Percentiles rank a stretch among this genome's conserved stretches.
phyloP scores from a whole-genome alignment of 2,888 invertebrate species.

The Ashinkailepas kermadecensis region DNA sequence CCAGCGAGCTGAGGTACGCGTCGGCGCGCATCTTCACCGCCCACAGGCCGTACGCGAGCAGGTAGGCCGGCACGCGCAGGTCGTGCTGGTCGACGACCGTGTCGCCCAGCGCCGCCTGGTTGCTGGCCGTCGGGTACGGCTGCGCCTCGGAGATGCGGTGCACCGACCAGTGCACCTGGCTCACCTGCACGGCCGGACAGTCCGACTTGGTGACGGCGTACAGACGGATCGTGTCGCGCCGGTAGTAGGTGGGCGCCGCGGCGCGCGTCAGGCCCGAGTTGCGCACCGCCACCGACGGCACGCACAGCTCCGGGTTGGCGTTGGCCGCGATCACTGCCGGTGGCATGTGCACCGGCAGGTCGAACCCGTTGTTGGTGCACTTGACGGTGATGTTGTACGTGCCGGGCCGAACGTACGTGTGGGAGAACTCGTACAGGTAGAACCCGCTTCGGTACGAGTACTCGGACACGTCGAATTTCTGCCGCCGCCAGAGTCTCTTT shows the following conservation, averaged over 20 bases:
- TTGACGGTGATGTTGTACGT: neutral
- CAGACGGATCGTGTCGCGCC: neutral
- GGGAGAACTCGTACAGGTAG: neutral
- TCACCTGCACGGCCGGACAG: neutral
- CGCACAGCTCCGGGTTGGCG: neutral
- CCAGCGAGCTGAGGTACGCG: neutral
- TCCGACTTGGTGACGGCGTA: neutral
- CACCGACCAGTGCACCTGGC: constrained; percentile 4
- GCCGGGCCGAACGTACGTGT: constrained; percentile 1
- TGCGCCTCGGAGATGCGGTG: neutral
- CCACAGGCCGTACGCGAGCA: neutral
- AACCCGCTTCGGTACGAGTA: neutral
- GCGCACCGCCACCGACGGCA: neutral
- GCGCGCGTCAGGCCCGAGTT: neutral
- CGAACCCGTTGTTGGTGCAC: neutral
- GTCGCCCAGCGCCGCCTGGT: neutral
- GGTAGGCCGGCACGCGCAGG: neutral
- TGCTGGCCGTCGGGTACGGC: neutral
- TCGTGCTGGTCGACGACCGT: neutral
- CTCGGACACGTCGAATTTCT: neutral
- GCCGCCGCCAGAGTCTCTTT: neutral
- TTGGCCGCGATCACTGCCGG: neutral
- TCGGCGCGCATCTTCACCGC: constrained; percentile 5
- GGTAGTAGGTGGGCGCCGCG: neutral
- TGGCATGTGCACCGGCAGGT: neutral